Conservation (phyloP, 2,113 vertebrate genomes). For the Psephotus haematonotus region DNA sequence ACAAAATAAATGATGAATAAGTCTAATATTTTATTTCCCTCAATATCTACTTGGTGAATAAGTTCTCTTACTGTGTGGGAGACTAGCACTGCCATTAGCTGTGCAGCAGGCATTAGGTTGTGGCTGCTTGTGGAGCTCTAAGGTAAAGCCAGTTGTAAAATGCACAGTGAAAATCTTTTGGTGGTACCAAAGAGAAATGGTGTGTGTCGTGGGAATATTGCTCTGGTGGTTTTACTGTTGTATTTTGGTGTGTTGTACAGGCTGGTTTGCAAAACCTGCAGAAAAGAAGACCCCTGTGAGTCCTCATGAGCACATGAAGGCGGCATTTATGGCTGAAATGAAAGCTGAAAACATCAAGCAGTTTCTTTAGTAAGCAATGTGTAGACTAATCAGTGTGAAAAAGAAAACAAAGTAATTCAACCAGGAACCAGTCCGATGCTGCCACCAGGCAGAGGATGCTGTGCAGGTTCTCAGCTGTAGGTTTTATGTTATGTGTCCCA, state of each 20-base stretch:
- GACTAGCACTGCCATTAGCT: background rate
- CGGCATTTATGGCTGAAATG: conserved; percentile 85
- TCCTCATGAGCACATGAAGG: conserved; percentile 64
- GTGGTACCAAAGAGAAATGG: background rate
- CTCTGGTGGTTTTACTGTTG: background rate
- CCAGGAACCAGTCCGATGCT: background rate
- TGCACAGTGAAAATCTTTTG: background rate
- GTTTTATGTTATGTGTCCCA: background rate
- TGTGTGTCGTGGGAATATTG: background rate
- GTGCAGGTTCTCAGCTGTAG: background rate
- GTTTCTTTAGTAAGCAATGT: conserved; percentile 83
- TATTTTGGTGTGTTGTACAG: conserved; percentile 70
- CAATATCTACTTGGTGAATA: background rate
- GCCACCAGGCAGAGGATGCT: background rate
- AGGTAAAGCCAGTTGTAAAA: background rate
- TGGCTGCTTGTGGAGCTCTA: background rate
- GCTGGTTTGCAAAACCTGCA: conserved; percentile 85
- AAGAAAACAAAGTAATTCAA: background rate
- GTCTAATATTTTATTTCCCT: background rate
- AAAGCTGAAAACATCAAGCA: conserved; percentile 86
- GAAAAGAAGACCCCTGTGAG: background rate
- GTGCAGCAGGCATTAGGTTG: background rate
- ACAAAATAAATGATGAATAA: background rate
- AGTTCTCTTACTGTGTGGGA: background rate
- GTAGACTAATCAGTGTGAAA: background rate